A percentile compares a stretch with the other conserved stretches of the same genome.
These are phyloP conservation scores for Fistularia commersonii DNA, from an alignment of 2,797 vertebrate genomes.

Conservation along the genomic window DNA sequence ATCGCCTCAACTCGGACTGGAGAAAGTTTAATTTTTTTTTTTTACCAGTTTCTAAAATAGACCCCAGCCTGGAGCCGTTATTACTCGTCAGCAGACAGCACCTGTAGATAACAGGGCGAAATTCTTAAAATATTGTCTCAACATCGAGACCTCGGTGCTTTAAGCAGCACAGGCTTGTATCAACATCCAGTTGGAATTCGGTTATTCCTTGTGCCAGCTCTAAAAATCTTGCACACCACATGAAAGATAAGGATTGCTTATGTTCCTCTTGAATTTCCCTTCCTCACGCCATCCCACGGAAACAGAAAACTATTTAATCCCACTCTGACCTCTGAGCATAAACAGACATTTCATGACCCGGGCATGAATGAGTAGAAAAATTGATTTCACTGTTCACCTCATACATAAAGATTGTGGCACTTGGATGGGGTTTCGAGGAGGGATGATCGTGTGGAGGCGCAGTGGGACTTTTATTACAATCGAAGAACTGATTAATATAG, in stretches of 20 bases:
- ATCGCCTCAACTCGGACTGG: conserved; percentile 28
- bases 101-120: conserved; percentile 26
- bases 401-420: conserved; percentile 66
- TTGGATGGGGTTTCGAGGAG: conserved; percentile 52
- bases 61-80: conserved; percentile 14
- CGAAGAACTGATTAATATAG: conserved; percentile 54
- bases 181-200: conserved; percentile 3
- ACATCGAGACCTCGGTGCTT: conserved; percentile 27
- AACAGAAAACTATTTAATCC: conserved; percentile 10
- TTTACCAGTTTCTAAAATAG: conserved; percentile 21
- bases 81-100: conserved; percentile 19
- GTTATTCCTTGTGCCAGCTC: background rate
- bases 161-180: conserved; percentile 1
- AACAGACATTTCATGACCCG: conserved; percentile 38
- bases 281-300: background rate
- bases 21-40: conserved; percentile 18
- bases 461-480: conserved; percentile 56
- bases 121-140: conserved; percentile 28
- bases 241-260: background rate
- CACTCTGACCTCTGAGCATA: conserved; percentile 39
- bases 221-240: no score
- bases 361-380: conserved; percentile 41
- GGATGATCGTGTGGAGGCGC: conserved; percentile 39
- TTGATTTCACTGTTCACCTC: conserved; percentile 57
- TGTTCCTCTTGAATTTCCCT: conserved; percentile 1